Evolutionary conservation across 92 coral and sea anemone species (phyloP).

Genomic region (Isaurus tuberculatus): DNA sequence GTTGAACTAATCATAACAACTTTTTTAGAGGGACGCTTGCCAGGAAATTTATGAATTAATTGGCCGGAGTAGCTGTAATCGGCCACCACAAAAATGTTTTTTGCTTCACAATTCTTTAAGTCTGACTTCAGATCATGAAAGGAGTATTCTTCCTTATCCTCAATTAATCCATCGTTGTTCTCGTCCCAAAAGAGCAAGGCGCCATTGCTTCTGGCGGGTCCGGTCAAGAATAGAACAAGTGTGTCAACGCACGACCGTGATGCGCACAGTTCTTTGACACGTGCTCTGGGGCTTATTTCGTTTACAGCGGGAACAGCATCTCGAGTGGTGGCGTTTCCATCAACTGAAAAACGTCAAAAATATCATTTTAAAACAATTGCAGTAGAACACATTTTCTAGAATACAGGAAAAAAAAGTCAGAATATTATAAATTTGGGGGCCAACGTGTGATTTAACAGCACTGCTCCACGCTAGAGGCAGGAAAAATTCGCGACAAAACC

Average conservation of each 20-base stretch:
- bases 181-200: constrained; percentile 92
- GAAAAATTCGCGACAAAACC: too few relatives aligned
- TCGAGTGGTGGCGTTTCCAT: constrained; percentile 68
- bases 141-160: constrained; percentile 78
- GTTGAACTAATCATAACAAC: constrained; percentile 69
- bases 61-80: constrained; percentile 96
- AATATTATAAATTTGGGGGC: neutral
- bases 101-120: constrained; percentile 83
- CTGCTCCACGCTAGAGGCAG: too few relatives aligned
- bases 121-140: constrained; percentile 79
- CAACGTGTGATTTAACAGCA: too few relatives aligned
- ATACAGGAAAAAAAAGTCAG: neutral
- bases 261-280: constrained; percentile 76
- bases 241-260: constrained; percentile 76
- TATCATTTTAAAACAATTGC: neutral
- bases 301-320: constrained; percentile 77
- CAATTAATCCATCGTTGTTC: constrained; percentile 77
- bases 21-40: constrained; percentile 49
- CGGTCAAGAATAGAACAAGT: constrained; percentile 84
- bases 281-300: constrained; percentile 65
- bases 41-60: constrained; percentile 64
- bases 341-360: constrained; percentile 58
- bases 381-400: neutral
- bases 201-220: constrained; percentile 91
- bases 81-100: constrained; percentile 80